phyloP scores from a whole-genome alignment of 2,113 vertebrate genomes.

The Oreochromis niloticus region DNA sequence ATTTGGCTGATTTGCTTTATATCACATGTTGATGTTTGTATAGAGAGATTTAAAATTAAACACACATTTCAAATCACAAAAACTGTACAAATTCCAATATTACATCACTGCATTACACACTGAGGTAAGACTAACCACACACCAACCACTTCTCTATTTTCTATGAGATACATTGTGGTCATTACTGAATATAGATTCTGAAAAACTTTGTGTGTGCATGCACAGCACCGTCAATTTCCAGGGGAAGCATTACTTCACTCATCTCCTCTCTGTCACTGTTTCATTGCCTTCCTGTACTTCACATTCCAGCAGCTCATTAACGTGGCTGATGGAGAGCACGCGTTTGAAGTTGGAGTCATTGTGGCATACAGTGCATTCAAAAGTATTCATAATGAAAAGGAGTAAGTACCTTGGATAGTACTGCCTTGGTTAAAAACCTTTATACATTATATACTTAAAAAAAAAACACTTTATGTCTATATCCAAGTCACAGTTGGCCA shows the following conservation, averaged over 20 bases:
- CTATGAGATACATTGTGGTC: background rate
- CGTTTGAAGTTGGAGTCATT: conserved; percentile 9
- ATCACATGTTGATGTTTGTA: background rate
- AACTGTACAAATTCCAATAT: background rate
- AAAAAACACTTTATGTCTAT: background rate
- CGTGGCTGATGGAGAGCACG: background rate
- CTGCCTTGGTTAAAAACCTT: background rate
- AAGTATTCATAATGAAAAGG: too few species aligned
- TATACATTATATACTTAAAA: background rate
- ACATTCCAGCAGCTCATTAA: conserved; percentile 40
- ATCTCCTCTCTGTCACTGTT: background rate
- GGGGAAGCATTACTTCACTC: accelerated
- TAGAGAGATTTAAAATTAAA: background rate
- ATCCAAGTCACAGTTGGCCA: background rate
- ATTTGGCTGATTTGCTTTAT: background rate
- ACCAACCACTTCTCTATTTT: background rate
- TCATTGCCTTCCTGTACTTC: background rate
- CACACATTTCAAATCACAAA: background rate
- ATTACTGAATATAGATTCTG: background rate
- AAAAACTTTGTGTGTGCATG: background rate
- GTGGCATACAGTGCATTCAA: too few species aligned
- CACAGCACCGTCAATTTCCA: background rate
- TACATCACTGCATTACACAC: background rate
- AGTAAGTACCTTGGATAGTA: too few species aligned
- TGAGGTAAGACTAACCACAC: conserved; percentile 25